Evolutionary conservation across 2,888 invertebrate species (phyloP).

Genomic region (Dicyrtomina minuta): DNA sequence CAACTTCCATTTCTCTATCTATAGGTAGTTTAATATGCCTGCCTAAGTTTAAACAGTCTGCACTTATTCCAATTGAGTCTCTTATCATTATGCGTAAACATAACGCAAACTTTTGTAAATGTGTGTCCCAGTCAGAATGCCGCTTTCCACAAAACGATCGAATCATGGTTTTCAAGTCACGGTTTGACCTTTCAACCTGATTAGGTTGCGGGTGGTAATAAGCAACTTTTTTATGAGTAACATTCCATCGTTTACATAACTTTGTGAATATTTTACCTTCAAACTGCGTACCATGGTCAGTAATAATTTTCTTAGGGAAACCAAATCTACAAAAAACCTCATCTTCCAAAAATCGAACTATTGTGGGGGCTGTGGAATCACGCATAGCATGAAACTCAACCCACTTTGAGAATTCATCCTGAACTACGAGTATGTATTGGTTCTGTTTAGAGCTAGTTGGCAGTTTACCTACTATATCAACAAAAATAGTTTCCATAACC

Average conservation of each 20-base stretch:
- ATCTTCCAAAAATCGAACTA: too few relatives aligned
- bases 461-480: too few relatives aligned
- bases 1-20: too few relatives aligned
- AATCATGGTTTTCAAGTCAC: constrained; percentile 35
- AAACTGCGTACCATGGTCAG: constrained; percentile 43
- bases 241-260: constrained; percentile 34
- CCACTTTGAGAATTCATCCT: constrained; percentile 39
- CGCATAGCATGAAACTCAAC: too few relatives aligned
- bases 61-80: constrained; percentile 19
- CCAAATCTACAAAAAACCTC: constrained; percentile 44
- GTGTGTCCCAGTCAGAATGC: constrained; percentile 35
- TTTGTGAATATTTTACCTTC: constrained; percentile 27
- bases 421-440: constrained; percentile 37
- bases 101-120: too few relatives aligned
- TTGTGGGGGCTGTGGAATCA: too few relatives aligned
- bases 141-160: constrained; percentile 15
- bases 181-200: constrained; percentile 35
- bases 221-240: constrained; percentile 28
- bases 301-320: constrained; percentile 31
- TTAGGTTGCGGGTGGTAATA: constrained; percentile 39
- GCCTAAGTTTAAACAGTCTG: constrained; percentile 34
- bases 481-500: constrained; percentile 36
- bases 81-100: constrained; percentile 27
- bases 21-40: constrained; percentile 35
- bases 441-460: constrained; percentile 38